Base-by-base conservation (phyloP, 2,797 vertebrate genomes). In the Acrocephalus scirpaceus region DNA sequence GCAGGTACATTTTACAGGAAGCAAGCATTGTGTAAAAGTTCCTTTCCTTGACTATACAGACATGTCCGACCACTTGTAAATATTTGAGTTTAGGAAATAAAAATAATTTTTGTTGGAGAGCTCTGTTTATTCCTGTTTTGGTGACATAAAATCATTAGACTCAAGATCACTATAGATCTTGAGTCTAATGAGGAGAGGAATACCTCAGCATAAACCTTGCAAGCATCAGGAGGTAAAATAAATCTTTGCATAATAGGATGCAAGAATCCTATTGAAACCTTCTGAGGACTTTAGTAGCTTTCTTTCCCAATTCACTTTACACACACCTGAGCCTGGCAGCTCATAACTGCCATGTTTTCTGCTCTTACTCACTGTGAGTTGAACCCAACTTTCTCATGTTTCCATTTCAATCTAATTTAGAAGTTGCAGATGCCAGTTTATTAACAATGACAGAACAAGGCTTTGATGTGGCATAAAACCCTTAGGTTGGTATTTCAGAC, bases 61-160 rank as follows among this genome's bases (percentile, higher is more conserved):
- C 22, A 53, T 64, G 18, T 54, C 44, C 36, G 3, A 80, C 19
- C 17, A 13, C 30, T 80, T 91, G 81, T 93, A 93, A 95, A 96
- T 92, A 82, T 87, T 92, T 91, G 45, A 79, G 38, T 79, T 89
- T 40, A 75, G 76, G 66, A 95, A 95, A 51, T 72, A 91, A 78
- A 89, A 93, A 34, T 56, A 42, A 36, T 34, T 83, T 74, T 58
- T 45, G 7, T 86, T 72, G 27, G 20, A 15, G 27, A 40, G n/a
- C 13, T 93, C 21, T 91, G 80, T 78, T 93, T 93, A 54, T 96
- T 96, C 81, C 78, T 93, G 53, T 70, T 91, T 77, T 76, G 61
- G 57, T 85, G 34, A 54, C 20, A 22, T 54, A 61, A 92, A 82
- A 67, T 92, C 13, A 5, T 76, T 82, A 82, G 17, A 25, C 25